Percentiles rank a stretch among this genome's conserved stretches.
phyloP scores from a whole-genome alignment of 2,888 invertebrate species.

The Panorpa germanica region DNA sequence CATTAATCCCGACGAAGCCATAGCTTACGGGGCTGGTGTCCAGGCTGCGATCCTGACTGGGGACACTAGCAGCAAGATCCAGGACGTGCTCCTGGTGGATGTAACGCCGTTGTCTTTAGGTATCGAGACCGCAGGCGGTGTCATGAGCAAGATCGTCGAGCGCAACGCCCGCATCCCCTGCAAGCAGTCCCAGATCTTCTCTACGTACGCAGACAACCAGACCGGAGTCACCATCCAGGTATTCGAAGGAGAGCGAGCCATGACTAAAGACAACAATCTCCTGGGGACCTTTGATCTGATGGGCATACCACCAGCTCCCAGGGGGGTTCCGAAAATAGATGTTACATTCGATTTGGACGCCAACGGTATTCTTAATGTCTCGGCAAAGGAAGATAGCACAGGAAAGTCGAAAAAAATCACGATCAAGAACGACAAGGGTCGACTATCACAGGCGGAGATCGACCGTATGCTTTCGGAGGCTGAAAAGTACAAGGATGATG shows the following conservation, averaged over 20 bases:
- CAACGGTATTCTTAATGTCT: slow-evolving; percentile 68
- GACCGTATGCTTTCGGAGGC: slow-evolving; percentile 55
- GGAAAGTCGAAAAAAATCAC: slow-evolving; percentile 56
- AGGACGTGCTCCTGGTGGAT: slow-evolving; percentile 37
- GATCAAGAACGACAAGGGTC: slow-evolving; percentile 67
- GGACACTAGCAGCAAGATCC: slow-evolving; percentile 41
- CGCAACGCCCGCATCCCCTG: slow-evolving; percentile 29
- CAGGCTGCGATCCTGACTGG: slow-evolving; percentile 55
- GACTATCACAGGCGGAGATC: slow-evolving; percentile 62
- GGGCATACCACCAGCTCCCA: slow-evolving; percentile 33
- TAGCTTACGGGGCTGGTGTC: slow-evolving; percentile 59
- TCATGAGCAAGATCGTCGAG: slow-evolving; percentile 33
- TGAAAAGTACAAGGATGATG: slow-evolving; percentile 46
- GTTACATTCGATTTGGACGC: too few relatives aligned
- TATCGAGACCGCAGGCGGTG: slow-evolving; percentile 31
- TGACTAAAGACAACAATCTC: slow-evolving; percentile 35
- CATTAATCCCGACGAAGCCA: slow-evolving; percentile 67
- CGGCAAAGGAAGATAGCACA: slow-evolving; percentile 48
- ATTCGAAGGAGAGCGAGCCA: slow-evolving; percentile 30
- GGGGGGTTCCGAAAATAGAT: slow-evolving; percentile 30
- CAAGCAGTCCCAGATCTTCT: slow-evolving; percentile 30
- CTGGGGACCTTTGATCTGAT: slow-evolving; percentile 27
- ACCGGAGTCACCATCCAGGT: slow-evolving; percentile 31
- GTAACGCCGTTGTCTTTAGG: slow-evolving; percentile 29
- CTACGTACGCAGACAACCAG: slow-evolving; percentile 42